A percentile compares a stretch with the other conserved stretches of the same genome.
Evolutionary conservation across 2,797 vertebrate species (phyloP).

Genomic region (Cynodonichthys magdalenae): DNA sequence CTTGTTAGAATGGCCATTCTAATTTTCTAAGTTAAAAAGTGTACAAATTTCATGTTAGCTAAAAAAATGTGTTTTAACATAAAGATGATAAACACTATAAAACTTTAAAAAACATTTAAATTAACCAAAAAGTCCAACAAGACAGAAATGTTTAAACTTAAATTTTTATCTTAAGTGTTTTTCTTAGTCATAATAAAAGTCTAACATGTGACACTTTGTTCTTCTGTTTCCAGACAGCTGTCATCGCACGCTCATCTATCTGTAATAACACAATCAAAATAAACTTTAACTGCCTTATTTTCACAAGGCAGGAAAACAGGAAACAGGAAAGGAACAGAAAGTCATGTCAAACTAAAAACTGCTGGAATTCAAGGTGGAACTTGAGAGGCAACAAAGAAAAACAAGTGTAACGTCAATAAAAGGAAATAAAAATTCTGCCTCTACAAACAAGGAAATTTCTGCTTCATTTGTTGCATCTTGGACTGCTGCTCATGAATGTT

Average conservation of each 20-base stretch:
- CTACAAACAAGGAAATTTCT: neutral
- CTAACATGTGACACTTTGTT: neutral
- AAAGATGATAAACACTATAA: no score
- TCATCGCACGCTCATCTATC: neutral
- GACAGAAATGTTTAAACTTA: no score
- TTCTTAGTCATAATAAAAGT: neutral
- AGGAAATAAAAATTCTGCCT: neutral
- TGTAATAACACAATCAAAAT: neutral
- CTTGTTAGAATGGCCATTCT: no score
- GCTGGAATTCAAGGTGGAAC: neutral
- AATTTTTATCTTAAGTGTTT: neutral
- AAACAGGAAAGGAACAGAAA: neutral
- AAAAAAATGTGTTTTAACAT: no score
- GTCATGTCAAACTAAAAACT: neutral
- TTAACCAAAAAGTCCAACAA: no score
- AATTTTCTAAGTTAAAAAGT: no score
- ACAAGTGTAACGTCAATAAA: neutral
- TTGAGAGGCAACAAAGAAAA: neutral
- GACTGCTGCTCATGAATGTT: neutral
- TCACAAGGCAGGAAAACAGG: neutral
- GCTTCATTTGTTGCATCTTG: neutral
- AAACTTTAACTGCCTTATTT: no score
- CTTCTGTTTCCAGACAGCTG: slow-evolving; percentile 12
- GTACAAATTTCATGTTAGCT: no score
- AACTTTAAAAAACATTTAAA: no score